Evolutionary conservation across 1,140 invertebrate species (phyloP).

Genomic region (Pogonomyrmex californicus): DNA sequence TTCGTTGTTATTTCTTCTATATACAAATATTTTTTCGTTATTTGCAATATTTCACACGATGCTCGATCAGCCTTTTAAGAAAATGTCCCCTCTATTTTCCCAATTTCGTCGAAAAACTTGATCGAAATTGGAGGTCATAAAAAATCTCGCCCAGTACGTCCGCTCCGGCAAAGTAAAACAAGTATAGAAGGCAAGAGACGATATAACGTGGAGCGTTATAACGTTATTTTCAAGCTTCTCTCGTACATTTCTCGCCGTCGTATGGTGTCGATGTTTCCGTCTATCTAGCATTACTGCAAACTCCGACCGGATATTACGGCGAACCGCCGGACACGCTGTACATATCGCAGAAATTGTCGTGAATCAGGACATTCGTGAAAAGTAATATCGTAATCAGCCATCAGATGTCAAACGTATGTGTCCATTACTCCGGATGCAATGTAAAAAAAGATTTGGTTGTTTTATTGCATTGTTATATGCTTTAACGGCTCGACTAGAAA

Average conservation of each 20-base stretch:
- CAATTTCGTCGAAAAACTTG: slow-evolving; percentile 46
- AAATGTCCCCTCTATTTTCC: slow-evolving; percentile 50
- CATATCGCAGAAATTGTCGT: slow-evolving; percentile 65
- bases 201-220: slow-evolving; percentile 41
- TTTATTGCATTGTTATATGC: slow-evolving; percentile 48
- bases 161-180: slow-evolving; percentile 31
- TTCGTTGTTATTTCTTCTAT: not conserved
- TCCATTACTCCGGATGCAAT: not conserved
- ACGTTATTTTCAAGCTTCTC: slow-evolving; percentile 51
- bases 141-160: slow-evolving; percentile 45
- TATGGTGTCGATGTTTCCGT: slow-evolving; percentile 29
- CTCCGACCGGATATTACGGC: slow-evolving; percentile 66
- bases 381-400: slow-evolving; percentile 65
- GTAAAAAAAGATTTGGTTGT: slow-evolving; percentile 28
- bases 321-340: slow-evolving; percentile 41
- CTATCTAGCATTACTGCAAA: slow-evolving; percentile 9
- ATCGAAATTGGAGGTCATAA: slow-evolving; percentile 59
- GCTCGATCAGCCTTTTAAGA: slow-evolving; percentile 16
- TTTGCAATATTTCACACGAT: slow-evolving; percentile 36
- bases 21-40: slow-evolving; percentile 11
- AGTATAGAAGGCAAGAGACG: slow-evolving; percentile 60
- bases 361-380: slow-evolving; percentile 57
- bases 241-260: slow-evolving; percentile 37
- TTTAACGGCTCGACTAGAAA: not conserved
- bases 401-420: slow-evolving; percentile 34